Evolutionary conservation across 2,888 invertebrate genomes (phyloP).

Genomic region (Calameuta pallipes): DNA sequence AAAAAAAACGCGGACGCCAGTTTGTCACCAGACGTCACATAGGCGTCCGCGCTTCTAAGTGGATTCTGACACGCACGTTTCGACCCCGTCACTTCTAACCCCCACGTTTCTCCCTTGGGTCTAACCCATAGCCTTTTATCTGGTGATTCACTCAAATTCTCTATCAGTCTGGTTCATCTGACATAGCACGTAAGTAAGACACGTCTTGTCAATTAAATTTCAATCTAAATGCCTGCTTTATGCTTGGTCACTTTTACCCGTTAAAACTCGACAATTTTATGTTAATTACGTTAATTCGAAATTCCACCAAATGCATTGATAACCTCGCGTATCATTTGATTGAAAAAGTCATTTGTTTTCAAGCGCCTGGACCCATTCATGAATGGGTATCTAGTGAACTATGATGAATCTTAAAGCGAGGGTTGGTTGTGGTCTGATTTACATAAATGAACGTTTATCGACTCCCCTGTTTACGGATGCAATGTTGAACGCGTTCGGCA

Average conservation of each 20-base stretch:
- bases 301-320: not conserved
- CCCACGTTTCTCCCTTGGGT: constrained; percentile 1
- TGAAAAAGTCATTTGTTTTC: not conserved
- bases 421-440: not conserved
- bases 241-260: not conserved
- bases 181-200: not conserved
- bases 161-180: constrained; percentile 15
- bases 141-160: constrained; percentile 31
- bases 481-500: not conserved
- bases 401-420: not conserved
- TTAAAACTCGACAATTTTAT: not conserved
- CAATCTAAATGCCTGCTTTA: not conserved
- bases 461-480: not conserved
- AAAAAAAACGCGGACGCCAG: not conserved
- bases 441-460: not conserved
- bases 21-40: constrained; percentile 6
- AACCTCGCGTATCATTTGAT: not conserved
- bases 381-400: not conserved
- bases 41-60: constrained; percentile 28
- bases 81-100: constrained; percentile 2
- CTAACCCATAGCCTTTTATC: constrained; percentile 4
- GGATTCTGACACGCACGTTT: constrained; percentile 37
- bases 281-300: not conserved
- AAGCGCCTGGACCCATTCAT: no score
- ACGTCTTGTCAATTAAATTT: constrained; percentile 1